Evolutionary conservation across 2,888 invertebrate species (phyloP).

Genomic region (Nemotelus nigrinus): DNA sequence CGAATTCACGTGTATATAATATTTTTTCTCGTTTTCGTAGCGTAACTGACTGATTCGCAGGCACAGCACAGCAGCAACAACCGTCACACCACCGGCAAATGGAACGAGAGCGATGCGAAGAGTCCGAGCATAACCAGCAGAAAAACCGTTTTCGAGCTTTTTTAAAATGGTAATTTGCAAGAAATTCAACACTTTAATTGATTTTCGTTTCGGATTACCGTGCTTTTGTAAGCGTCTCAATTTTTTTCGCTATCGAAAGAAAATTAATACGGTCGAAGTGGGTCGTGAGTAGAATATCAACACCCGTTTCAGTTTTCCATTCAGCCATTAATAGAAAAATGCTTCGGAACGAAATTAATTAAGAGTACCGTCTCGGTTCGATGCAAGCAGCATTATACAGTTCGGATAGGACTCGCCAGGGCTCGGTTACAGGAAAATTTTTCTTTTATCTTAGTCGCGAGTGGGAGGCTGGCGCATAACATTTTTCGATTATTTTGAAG

Average conservation of each 20-base stretch:
- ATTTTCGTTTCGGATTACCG: constrained; percentile 38
- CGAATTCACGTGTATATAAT: constrained; percentile 42
- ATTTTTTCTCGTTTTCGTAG: constrained; percentile 25
- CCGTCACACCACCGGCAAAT: not conserved
- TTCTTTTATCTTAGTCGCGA: too few relatives aligned
- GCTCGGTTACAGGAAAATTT: too few relatives aligned
- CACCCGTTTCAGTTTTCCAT: constrained; percentile 29
- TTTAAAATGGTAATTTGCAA: constrained; percentile 41
- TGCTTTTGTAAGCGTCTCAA: constrained; percentile 17
- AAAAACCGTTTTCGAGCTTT: constrained; percentile 40
- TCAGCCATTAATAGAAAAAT: constrained; percentile 3
- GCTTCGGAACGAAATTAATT: constrained; percentile 12
- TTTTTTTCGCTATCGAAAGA: constrained; percentile 1
- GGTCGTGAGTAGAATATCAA: constrained; percentile 27
- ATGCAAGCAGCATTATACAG: not conserved
- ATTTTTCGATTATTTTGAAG: too few relatives aligned
- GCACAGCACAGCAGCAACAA: not conserved
- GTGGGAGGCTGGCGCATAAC: too few relatives aligned
- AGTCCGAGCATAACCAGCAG: constrained; percentile 21
- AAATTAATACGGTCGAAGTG: constrained; percentile 35
- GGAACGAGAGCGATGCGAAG: constrained; percentile 6
- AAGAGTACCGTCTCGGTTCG: not conserved
- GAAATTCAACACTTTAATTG: constrained; percentile 43
- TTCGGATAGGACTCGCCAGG: not conserved
- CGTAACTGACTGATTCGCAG: not conserved